Evolutionary conservation across 1,140 invertebrate genomes (phyloP), one percentile per base, ranked within the genome.

Genomic region (Aleiodes sp.): DNA sequence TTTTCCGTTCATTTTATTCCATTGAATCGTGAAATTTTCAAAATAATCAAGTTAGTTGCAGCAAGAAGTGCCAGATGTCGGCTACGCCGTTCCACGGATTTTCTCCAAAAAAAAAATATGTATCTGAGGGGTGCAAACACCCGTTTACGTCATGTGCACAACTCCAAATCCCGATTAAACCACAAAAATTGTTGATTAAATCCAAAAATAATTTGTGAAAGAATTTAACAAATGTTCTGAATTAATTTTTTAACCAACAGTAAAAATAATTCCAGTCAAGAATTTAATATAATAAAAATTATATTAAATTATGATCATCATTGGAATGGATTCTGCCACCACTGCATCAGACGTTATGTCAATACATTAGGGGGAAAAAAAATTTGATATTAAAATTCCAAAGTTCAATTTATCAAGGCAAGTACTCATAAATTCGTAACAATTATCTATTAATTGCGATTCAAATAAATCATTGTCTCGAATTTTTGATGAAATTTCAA

Each of bases 301-400:
- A n/a, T n/a, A n/a, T n/a, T n/a, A 16, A 6, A 52, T 52, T 52
- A 9, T 21, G 46, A 16, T 43, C n/a, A 1, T n/a, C n/a, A 12
- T 21, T 52, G 19, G 46, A 52, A 52, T 52, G 46, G 46, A 52
- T 52, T 21, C 19, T 24, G 16, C 21, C 46, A 52, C 4, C 16
- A 24, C 46, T 52, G 46, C 46, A 52, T 52, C 46, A 52, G 46
- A 52, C 46, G 21, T 52, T 19, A 52, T 52, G 46, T 52, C 46
- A 10, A 52, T 52, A 19, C 14, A 24, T 52, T 52, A 21, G n/a
- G n/a, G n/a, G n/a, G n/a, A 52, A 10, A 12, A 24, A 52, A 52
- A 52, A 24, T 26, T 16, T 9, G 10, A 52, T 52, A 52, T 24
- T 52, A 1, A 52, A 52, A 52, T 52, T 52, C n/a, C n/a, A n/a